Evolutionary conservation across 2,113 vertebrate genomes (phyloP).

Genomic region (Bettongia penicillata): DNA sequence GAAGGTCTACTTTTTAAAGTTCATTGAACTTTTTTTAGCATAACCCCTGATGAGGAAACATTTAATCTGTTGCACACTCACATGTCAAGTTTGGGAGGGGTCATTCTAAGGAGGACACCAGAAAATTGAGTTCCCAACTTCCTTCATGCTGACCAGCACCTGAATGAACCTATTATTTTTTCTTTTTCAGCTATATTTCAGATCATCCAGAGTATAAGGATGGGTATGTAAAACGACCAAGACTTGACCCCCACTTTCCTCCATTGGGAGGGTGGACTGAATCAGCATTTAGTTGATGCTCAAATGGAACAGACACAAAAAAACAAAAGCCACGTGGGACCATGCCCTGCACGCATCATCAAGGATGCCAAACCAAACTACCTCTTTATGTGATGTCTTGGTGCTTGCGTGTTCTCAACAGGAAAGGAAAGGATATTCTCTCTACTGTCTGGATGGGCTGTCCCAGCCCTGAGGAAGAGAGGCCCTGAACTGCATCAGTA

Average conservation of each 20-base stretch:
- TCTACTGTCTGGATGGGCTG: conserved; percentile 77
- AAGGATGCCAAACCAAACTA: conserved; percentile 61
- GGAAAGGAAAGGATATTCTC: conserved; percentile 83
- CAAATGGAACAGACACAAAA: conserved; percentile 50
- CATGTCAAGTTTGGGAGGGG: background rate
- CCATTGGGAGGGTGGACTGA: conserved; percentile 48
- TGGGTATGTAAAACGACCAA: conserved; percentile 89
- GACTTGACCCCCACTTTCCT: conserved; percentile 36
- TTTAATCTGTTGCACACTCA: conserved; percentile 57
- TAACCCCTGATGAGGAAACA: conserved; percentile 66
- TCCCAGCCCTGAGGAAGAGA: conserved; percentile 63
- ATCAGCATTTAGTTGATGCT: conserved; percentile 39
- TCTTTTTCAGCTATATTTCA: conserved; percentile 89
- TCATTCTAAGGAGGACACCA: background rate
- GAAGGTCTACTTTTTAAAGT: conserved; percentile 45
- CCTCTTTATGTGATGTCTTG: conserved; percentile 67
- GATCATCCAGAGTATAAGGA: conserved; percentile 94
- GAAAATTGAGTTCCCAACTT: conserved; percentile 24
- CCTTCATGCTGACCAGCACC: conserved; percentile 18
- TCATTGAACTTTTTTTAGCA: conserved; percentile 68
- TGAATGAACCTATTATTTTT: conserved; percentile 55
- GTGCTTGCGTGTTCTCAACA: conserved; percentile 75
- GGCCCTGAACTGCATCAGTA: conserved; percentile 16
- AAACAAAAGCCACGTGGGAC: conserved; percentile 5
- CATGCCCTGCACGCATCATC: conserved; percentile 60